Evolutionary conservation across 2,797 vertebrate genomes (phyloP), one percentile per base, ranked within the genome.

Genomic region (Trichosurus vulpecula): DNA sequence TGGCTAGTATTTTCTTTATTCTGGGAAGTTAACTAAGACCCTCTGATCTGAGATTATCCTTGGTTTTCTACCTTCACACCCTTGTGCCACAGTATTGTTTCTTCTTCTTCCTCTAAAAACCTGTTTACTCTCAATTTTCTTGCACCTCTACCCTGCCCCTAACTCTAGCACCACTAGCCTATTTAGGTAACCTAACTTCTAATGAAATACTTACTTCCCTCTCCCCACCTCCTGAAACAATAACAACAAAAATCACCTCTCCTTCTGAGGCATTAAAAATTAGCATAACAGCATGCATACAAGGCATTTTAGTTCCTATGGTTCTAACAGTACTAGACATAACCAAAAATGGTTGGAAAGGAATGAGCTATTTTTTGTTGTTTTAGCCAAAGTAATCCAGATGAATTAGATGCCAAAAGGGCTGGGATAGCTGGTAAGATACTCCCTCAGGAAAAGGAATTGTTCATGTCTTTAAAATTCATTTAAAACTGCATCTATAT

Each of bases 401-500:
- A 2, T 6, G 14, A 11, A 91, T 90, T 35, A 95, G n/a, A 81
- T 10, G 51, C 4, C 52, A 90, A 94, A 27, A 12, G 12, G 54
- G 90, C 30, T 89, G 92, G 47, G 5, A n/a, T 93, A 74, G 54
- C 29, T 57, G 61, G 61, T 91, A 90, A 81, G 19, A 93, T 55
- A 12, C 2, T 51, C 9, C n/a, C 55, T 54, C 6, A 91, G 27
- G 30, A 91, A 95, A 97, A 96, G 25, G 94, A 30, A 91, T 1
- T 94, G 29, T 96, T 47, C 93, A 61, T 90, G 0, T 89, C 95
- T 12, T 91, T 94, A 87, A 92, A 61, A 27, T 94, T 93, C 53
- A 87, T 47, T 90, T 92, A 57, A 14, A 95, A 95, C 10, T 92
- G 16, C 92, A 41, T 93, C 22, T 90, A 1, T 90, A 54, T 96